These are phyloP conservation scores for Tor tambroides DNA, from an alignment of 2,113 vertebrate genomes.

Conservation along the genomic window DNA sequence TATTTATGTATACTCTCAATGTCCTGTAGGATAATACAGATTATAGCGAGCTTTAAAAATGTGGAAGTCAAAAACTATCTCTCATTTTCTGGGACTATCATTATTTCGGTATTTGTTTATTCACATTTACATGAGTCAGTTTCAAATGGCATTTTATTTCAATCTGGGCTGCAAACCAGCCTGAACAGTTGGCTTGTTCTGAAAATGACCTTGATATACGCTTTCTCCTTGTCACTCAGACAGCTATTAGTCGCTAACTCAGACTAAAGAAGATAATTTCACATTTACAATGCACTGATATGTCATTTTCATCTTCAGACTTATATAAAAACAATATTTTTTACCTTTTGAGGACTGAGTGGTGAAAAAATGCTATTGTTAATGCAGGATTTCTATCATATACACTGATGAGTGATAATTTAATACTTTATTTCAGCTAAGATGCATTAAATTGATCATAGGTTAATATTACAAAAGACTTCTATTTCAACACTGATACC, in stretches of 20 bases:
- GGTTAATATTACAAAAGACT: not conserved
- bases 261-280: constrained; percentile 49
- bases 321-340: not conserved
- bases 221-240: constrained; percentile 30
- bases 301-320: not conserved
- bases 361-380: not conserved
- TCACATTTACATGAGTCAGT: constrained; percentile 35
- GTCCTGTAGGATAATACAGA: not conserved
- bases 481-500: not conserved
- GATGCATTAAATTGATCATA: not conserved
- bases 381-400: not conserved
- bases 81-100: not conserved
- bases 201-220: constrained; percentile 25
- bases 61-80: not conserved
- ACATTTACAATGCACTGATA: not conserved
- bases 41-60: not conserved
- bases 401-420: too few relatives aligned
- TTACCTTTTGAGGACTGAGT: not conserved
- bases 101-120: constrained; percentile 10
- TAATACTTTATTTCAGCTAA: not conserved
- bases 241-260: constrained; percentile 51
- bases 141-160: constrained; percentile 31
- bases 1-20: not conserved
- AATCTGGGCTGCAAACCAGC: constrained; percentile 38
- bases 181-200: constrained; percentile 36